A percentile compares a stretch with the other conserved stretches of the same genome.
Evolutionary conservation across 2,113 vertebrate species (phyloP).

Genomic region (Colinus virginianus): DNA sequence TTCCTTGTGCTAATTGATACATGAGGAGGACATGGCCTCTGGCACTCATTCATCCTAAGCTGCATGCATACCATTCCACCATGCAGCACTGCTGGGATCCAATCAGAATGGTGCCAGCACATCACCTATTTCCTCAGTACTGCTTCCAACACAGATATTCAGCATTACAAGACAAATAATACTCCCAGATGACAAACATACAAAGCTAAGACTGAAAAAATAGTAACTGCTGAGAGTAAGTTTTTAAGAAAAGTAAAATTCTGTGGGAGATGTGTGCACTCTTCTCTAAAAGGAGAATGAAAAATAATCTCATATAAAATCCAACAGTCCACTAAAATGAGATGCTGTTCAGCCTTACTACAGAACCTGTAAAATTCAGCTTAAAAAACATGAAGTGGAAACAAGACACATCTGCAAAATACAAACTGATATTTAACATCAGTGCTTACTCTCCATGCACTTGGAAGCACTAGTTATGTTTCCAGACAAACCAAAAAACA

Average conservation of each 20-base stretch:
- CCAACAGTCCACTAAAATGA: background rate
- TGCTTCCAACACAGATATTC: background rate
- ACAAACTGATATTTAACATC: background rate
- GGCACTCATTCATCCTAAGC: background rate
- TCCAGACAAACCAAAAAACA: background rate
- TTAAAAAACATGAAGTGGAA: background rate
- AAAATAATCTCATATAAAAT: background rate
- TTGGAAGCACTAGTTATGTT: background rate
- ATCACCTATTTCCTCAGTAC: background rate
- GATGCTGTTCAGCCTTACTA: background rate
- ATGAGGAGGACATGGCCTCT: background rate
- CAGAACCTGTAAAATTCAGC: background rate
- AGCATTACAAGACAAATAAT: background rate
- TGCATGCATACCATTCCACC: background rate
- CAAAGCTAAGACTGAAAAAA: background rate
- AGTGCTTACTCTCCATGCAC: background rate
- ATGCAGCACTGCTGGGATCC: background rate
- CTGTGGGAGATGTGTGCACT: rapidly evolving
- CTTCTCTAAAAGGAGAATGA: background rate
- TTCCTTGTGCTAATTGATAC: background rate
- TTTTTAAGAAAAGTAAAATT: background rate
- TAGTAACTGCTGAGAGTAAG: background rate
- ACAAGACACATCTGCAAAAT: background rate
- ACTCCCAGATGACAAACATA: background rate
- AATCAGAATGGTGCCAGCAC: rapidly evolving